Base-by-base conservation (phyloP, 2,888 invertebrate genomes). In the Hartigia nigra region DNA sequence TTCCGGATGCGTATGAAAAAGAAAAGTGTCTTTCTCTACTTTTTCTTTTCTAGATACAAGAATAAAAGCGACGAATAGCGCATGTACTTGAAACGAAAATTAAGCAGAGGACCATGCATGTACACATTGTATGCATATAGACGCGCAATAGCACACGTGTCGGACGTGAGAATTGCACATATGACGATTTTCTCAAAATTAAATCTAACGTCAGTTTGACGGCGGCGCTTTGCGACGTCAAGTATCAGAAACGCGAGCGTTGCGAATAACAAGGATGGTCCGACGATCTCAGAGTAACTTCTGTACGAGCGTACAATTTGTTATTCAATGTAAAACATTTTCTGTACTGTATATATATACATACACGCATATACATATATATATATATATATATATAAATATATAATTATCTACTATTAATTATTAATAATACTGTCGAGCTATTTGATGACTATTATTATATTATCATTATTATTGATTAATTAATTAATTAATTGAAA, bases 251-350 rank as follows among this genome's bases (percentile, higher is more conserved):
- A 23, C 23, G 23, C 55, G 55, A 55, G 55, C 55, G 55, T 55
- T 9, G 23, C 55, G 55, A 55, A 23, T 23, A 55, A 72, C 32
- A 72, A 32, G 72, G 79, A 84, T 77, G 84, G 80, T 85, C 84
- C 83, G 83, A 84, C 85, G 84, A 86, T 84, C 85, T 85, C 84
- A 84, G 84, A 83, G 85, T 84, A 86, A 83, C 82, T 84, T 86
- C 12, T 86, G 86, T 87, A 87, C 84, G 82, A 82, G 82, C 87
- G 88, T 88, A 88, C 86, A 87, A 87, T 88, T 89, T 88, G 88
- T 89, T 89, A 89, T 86, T 88, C 83, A 83, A 84, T 86, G 86
- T 88, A 82, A 85, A 87, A 83, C 80, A 82, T 83, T 85, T 87
- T 86, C 86, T 85, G 84, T 86, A 85, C 79, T 85, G 84, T 88